Evolutionary conservation across 2,888 invertebrate genomes (phyloP).

Genomic region (Trilocha varians): DNA sequence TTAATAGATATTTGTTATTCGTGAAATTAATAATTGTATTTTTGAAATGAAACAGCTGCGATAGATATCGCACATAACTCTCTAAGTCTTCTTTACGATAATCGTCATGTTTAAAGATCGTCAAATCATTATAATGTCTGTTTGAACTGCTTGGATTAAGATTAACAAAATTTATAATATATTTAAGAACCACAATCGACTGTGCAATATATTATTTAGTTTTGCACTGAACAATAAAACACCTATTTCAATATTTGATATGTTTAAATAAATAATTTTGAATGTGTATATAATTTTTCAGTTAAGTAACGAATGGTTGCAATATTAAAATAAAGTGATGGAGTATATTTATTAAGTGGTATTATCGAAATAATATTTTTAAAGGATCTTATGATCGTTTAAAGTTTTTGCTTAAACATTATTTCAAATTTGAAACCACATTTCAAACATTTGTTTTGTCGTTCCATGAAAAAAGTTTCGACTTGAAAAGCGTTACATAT

Average conservation of each 20-base stretch:
- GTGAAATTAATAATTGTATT: not conserved
- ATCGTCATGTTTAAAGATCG: not conserved
- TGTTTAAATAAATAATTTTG: not conserved
- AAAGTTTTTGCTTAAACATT: too few species aligned
- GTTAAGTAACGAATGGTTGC: too few species aligned
- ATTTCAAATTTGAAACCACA: too few species aligned
- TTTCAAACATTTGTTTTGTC: too few species aligned
- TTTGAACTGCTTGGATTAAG: not conserved
- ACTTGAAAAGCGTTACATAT: too few species aligned
- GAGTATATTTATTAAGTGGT: too few species aligned
- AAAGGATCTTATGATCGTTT: too few species aligned
- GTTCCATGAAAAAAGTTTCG: too few species aligned
- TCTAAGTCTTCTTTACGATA: conserved; percentile 3
- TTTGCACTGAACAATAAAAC: not conserved
- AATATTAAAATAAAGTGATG: too few species aligned
- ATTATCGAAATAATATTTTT: too few species aligned
- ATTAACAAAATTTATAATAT: not conserved
- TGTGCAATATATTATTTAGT: not conserved
- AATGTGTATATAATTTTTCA: too few species aligned
- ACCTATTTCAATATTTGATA: not conserved
- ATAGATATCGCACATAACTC: not conserved
- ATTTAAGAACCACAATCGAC: not conserved
- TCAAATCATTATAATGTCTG: not conserved
- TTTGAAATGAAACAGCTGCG: not conserved
- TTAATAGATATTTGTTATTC: not conserved